Percentiles rank a stretch among this genome's conserved stretches.
Conservation (phyloP, 2,888 invertebrate species). For the Seira ritae region DNA sequence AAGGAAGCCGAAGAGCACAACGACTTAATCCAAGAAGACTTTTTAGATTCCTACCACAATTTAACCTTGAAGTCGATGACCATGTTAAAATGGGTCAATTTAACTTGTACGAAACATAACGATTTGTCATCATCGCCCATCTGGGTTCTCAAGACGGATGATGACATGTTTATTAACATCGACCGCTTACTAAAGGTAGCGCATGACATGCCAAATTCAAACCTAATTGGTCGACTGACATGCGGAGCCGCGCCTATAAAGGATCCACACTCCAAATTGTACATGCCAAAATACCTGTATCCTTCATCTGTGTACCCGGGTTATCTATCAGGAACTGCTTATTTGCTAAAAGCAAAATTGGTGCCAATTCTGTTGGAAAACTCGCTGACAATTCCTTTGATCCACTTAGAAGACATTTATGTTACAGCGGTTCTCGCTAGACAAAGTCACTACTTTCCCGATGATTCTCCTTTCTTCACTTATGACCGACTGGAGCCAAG, state of each 20-base stretch:
- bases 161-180: conserved; percentile 90
- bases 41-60: conserved; percentile 90
- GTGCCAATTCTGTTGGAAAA: conserved; percentile 82
- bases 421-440: conserved; percentile 74
- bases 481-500: conserved; percentile 70
- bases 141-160: conserved; percentile 90
- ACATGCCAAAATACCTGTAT: conserved; percentile 88
- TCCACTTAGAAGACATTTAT: conserved; percentile 78
- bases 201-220: conserved; percentile 68
- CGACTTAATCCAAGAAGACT: conserved; percentile 89
- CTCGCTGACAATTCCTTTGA: conserved; percentile 82
- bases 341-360: conserved; percentile 84
- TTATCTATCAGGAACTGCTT: conserved; percentile 89
- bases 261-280: conserved; percentile 88
- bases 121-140: conserved; percentile 76
- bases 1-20: conserved; percentile 82
- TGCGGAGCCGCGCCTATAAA: conserved; percentile 86
- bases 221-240: conserved; percentile 82
- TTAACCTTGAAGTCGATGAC: conserved; percentile 89
- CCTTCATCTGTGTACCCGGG: conserved; percentile 84
- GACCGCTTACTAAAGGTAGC: conserved; percentile 75
- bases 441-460: conserved; percentile 68
- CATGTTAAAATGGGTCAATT: conserved; percentile 88
- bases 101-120: conserved; percentile 78
- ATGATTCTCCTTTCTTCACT: conserved; percentile 72